A percentile compares a stretch with the other conserved stretches of the same genome.
Conservation (phyloP, 2,113 vertebrate species). For the Sphyrna mokarran region DNA sequence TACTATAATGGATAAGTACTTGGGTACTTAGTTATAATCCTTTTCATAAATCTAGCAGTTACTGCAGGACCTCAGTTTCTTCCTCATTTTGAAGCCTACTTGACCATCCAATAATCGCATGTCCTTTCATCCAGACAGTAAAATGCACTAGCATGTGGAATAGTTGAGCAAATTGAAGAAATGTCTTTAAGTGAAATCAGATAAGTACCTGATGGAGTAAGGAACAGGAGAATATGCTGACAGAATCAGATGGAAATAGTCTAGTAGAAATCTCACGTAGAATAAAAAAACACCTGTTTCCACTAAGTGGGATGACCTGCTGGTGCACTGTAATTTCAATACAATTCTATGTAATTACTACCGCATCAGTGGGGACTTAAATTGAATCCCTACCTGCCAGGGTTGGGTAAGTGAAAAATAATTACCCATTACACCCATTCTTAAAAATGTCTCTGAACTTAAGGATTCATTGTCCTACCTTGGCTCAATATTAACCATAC, state of each 20-base stretch:
- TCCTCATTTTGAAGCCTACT: neutral
- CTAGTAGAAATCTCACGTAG: neutral
- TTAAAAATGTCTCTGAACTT: neutral
- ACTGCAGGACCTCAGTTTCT: neutral
- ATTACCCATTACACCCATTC: neutral
- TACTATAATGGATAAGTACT: neutral
- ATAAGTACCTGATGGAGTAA: neutral
- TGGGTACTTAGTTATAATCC: neutral
- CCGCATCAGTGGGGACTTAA: neutral
- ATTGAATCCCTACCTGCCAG: neutral
- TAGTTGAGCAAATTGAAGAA: neutral
- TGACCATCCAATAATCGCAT: neutral
- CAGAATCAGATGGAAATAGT: neutral
- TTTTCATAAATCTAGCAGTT: neutral
- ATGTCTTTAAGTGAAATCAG: neutral
- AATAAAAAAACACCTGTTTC: neutral
- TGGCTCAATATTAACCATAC: neutral
- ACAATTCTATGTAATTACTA: neutral
- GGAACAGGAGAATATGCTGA: neutral
- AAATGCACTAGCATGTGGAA: neutral
- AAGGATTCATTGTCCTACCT: neutral
- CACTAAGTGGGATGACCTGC: neutral
- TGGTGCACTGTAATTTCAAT: neutral
- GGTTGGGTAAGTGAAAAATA: neutral
- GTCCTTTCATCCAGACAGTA: neutral